Evolutionary conservation across 2,888 invertebrate genomes (phyloP).

Genomic region (Cancer borealis): DNA sequence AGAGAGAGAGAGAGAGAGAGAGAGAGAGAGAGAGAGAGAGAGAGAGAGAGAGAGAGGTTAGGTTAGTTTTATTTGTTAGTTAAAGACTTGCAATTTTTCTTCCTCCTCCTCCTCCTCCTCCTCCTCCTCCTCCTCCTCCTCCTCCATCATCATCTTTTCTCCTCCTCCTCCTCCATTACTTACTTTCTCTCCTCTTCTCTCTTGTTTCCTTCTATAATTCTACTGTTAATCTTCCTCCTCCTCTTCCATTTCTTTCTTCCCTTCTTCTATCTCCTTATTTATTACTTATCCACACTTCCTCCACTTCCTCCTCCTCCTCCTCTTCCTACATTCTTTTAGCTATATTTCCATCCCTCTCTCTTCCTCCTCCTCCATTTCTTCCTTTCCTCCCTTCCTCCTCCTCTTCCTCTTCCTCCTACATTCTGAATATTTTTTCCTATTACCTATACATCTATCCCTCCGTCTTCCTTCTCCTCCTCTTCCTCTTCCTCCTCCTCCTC

Average conservation of each 20-base stretch:
- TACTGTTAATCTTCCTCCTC: too few species aligned
- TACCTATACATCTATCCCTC: too few species aligned
- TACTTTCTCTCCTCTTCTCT: background rate
- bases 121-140: background rate
- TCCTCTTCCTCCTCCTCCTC: background rate
- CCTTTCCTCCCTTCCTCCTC: too few species aligned
- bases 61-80: background rate
- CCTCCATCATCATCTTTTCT: too few species aligned
- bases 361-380: too few species aligned
- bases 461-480: too few species aligned
- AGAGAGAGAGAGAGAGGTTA: background rate
- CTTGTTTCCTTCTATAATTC: too few species aligned
- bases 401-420: background rate
- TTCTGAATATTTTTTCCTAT: too few species aligned
- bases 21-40: slow-evolving; percentile 23
- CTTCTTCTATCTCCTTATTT: background rate
- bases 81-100: background rate
- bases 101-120: too few species aligned
- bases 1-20: slow-evolving; percentile 20
- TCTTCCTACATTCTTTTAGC: background rate
- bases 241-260: background rate
- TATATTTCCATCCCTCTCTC: background rate
- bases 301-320: background rate
- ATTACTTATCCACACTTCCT: background rate
- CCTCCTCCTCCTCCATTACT: background rate